A percentile compares a stretch with the other conserved stretches of the same genome.
phyloP scores from a whole-genome alignment of 2,888 invertebrate genomes.

The Nebria brevicollis region DNA sequence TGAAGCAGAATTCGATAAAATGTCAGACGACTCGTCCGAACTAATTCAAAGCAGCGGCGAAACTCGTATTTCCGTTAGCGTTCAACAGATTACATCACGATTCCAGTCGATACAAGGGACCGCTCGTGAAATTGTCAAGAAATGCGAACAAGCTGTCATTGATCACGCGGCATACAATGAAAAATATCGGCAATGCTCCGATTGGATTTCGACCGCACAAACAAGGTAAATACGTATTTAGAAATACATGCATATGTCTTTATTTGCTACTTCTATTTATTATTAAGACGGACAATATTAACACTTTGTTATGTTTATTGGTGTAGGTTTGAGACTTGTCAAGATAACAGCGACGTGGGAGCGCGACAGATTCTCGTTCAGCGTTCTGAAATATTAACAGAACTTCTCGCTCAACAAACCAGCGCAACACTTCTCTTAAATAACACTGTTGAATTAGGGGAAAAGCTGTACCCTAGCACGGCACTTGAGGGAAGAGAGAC shows the following conservation, averaged over 20 bases:
- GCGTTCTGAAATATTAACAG: constrained; percentile 77
- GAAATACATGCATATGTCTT: constrained; percentile 42
- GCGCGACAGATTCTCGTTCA: constrained; percentile 76
- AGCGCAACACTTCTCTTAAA: constrained; percentile 81
- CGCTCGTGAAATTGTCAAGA: constrained; percentile 89
- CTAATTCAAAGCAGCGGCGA: constrained; percentile 87
- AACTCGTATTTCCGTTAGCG: constrained; percentile 84
- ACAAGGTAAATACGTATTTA: constrained; percentile 65
- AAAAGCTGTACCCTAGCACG: constrained; percentile 87
- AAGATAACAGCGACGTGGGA: constrained; percentile 70
- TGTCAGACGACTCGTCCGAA: constrained; percentile 87
- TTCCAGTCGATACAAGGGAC: constrained; percentile 91
- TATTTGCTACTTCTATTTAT: constrained; percentile 37
- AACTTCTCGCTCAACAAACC: constrained; percentile 78
- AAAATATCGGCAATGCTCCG: constrained; percentile 84
- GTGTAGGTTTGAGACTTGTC: constrained; percentile 72
- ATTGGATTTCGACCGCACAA: constrained; percentile 82
- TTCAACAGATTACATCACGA: constrained; percentile 89
- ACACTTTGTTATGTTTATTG: neutral
- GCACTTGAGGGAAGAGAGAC: constrained; percentile 88
- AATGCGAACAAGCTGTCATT: constrained; percentile 87
- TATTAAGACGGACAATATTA: constrained; percentile 50
- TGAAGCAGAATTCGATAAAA: constrained; percentile 86
- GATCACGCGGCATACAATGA: constrained; percentile 84
- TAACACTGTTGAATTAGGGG: constrained; percentile 86